Evolutionary conservation across 2,888 invertebrate species (phyloP), one percentile per base, ranked within the genome.

Genomic region (Vandiemenella viatica): DNA sequence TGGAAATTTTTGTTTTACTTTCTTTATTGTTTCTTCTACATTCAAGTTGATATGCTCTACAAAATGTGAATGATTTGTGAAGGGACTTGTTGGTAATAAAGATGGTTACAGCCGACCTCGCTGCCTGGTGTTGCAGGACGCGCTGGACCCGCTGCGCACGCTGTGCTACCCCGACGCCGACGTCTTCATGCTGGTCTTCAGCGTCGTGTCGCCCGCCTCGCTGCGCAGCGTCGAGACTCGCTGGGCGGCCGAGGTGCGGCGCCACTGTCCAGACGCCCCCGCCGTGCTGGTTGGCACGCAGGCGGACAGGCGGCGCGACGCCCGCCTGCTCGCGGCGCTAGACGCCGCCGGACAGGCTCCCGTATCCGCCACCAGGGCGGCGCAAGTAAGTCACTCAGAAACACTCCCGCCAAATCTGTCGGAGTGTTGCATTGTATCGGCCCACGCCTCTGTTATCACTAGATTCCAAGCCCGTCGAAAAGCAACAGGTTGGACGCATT

Each of bases 141-240:
- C 88, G 56, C 80, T 93, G 68, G 89, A 90, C 59, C 82, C 87
- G 45, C 72, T 95, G 55, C 79, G 93, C 47, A 87, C 85, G 53
- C 76, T 95, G 42, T 90, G 89, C 68, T 93, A 93, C 69, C 90
- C 92, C 4, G 87, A 85, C 58, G 87, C 91, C 4, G 89, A 93
- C 67, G 91, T 93, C 51, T 86, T 95, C 65, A 77, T 95, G 67
- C 74, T 93, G 59, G 93, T 93, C 72, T 93, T 92, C 73, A 90
- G 87, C 52, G 83, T 92, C 53, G 86, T 90, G 48, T 79, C 83
- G 49, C 91, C 90, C 2, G 79, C 83, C 54, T 87, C 92, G 37
- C 91, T 90, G 68, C 74, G 81, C 51, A 89, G 90, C 50, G 82
- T 91, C 10, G 76, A 79, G 50, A 80, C 82, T 57, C 79, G 89